These are phyloP conservation scores for Drosophila micromelanica DNA, from an alignment of 1,140 invertebrate genomes.

Conservation along the genomic window DNA sequence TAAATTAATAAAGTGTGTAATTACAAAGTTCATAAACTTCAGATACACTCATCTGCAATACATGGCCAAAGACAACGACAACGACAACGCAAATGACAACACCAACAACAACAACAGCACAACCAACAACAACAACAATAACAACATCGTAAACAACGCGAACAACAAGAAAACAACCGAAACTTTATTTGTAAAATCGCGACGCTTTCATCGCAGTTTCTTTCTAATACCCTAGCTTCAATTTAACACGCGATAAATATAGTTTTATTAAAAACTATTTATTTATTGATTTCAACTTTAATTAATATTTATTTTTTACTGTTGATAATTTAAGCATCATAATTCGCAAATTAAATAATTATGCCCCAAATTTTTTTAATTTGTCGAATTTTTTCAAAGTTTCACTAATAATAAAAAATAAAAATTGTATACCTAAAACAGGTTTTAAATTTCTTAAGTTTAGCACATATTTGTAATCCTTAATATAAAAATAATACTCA, in stretches of 20 bases:
- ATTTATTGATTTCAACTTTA: no score
- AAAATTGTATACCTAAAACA: no score
- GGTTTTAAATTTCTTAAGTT: no score
- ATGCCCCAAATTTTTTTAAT: no score
- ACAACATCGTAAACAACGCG: not conserved
- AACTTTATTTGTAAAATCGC: slow-evolving; percentile 35
- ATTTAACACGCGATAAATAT: not conserved
- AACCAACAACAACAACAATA: slow-evolving; percentile 15
- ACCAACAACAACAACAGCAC: slow-evolving; percentile 15
- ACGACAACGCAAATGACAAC: slow-evolving; percentile 8
- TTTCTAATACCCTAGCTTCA: not conserved
- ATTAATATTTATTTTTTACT: no score
- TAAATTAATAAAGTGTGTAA: slow-evolving; percentile 83
- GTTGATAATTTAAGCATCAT: no score
- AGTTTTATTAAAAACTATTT: no score
- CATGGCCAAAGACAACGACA: slow-evolving; percentile 55
- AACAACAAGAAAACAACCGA: not conserved
- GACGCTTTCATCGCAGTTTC: not conserved
- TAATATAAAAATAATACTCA: no score
- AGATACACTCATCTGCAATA: slow-evolving; percentile 70
- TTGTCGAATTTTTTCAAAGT: no score
- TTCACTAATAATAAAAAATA: no score
- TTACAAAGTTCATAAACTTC: slow-evolving; percentile 82
- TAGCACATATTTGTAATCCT: no score
- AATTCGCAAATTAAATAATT: no score